Evolutionary conservation across 2,113 vertebrate genomes (phyloP).

Genomic region (Phoxinus phoxinus): DNA sequence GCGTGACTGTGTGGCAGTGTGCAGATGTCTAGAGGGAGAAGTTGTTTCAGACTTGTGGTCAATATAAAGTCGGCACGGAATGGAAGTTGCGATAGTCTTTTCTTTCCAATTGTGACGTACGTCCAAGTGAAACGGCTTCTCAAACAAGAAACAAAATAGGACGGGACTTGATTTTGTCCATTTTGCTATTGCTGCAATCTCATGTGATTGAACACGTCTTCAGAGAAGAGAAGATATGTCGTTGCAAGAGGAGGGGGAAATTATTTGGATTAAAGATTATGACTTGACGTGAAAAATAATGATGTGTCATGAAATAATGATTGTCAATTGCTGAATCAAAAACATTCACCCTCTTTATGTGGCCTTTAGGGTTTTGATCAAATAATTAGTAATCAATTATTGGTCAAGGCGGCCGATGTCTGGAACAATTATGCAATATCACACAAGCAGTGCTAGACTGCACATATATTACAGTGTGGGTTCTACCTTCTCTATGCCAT

Average conservation of each 20-base stretch:
- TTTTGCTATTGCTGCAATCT: too few species aligned
- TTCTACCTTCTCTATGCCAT: not conserved
- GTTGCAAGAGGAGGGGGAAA: too few species aligned
- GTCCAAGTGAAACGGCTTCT: too few species aligned
- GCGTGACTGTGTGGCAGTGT: not conserved
- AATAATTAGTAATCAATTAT: not conserved
- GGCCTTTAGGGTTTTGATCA: not conserved
- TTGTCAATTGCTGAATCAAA: not conserved
- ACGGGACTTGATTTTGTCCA: too few species aligned
- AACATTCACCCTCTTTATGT: not conserved
- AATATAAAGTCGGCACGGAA: not conserved
- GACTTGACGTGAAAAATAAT: too few species aligned
- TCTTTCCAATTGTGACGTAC: too few species aligned
- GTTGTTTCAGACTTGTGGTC: not conserved
- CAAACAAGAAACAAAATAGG: too few species aligned
- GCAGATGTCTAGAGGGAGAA: slow-evolving; percentile 15
- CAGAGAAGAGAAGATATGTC: too few species aligned
- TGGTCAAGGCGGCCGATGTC: not conserved
- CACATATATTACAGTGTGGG: not conserved
- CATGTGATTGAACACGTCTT: too few species aligned
- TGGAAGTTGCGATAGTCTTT: too few species aligned
- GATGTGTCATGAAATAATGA: too few species aligned
- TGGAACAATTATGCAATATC: not conserved
- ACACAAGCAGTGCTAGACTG: not conserved
- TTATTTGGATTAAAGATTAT: too few species aligned